Evolutionary conservation across 2,797 vertebrate species (phyloP).

Genomic region (Pipistrellus pipistrellus): DNA sequence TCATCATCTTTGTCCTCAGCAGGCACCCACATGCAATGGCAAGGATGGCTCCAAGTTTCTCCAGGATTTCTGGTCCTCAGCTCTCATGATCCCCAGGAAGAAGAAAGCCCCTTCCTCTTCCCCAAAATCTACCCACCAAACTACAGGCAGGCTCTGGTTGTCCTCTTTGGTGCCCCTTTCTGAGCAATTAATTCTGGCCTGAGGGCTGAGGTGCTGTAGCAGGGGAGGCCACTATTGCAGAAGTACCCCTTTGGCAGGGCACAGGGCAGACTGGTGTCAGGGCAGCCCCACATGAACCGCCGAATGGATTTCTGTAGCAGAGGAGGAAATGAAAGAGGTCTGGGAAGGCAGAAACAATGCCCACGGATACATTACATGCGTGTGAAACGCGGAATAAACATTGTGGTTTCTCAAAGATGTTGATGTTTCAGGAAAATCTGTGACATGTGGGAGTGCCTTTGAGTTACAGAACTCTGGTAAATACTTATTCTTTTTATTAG

Average conservation of each 20-base stretch:
- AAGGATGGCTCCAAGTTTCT: background rate
- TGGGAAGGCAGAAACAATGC: conserved; percentile 7
- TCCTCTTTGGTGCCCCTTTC: background rate
- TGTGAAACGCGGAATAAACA: background rate
- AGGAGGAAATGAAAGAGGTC: background rate
- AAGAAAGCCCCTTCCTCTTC: background rate
- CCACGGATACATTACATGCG: background rate
- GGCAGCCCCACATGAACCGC: background rate
- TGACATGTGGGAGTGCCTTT: background rate
- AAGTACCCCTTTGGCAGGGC: background rate
- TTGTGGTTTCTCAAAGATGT: conserved; percentile 49
- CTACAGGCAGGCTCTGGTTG: background rate
- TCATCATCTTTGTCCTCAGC: background rate
- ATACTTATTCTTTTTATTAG: conserved; percentile 55
- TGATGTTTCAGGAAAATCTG: conserved; percentile 36
- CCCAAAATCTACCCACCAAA: background rate
- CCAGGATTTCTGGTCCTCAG: background rate
- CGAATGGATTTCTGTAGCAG: background rate
- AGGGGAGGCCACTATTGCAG: background rate
- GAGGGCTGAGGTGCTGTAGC: background rate
- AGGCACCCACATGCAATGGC: background rate
- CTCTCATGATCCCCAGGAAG: background rate
- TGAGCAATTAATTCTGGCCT: background rate
- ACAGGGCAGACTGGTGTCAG: background rate
- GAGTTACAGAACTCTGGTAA: conserved; percentile 21